Evolutionary conservation across 2,113 vertebrate species (phyloP).

Genomic region (Pachycephala philippinensis): DNA sequence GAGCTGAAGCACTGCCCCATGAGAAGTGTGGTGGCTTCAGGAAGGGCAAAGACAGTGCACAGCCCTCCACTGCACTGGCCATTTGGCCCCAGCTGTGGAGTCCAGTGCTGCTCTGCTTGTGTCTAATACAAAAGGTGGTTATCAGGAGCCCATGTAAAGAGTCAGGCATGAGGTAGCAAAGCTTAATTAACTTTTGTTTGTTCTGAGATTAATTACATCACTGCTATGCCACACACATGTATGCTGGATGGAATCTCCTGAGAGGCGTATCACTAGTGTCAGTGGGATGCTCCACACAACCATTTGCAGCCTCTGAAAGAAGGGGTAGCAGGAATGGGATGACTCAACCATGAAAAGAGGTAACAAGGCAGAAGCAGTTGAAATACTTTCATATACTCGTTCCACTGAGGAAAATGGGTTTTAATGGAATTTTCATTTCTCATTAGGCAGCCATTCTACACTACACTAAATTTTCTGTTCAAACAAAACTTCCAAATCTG

Average conservation of each 20-base stretch:
- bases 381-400: not conserved
- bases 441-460: not conserved
- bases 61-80: rapidly evolving
- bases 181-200: not conserved
- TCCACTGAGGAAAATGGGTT: not conserved
- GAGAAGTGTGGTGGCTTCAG: not conserved
- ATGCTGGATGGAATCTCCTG: not conserved
- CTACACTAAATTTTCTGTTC: not conserved
- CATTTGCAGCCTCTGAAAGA: not conserved
- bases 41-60: rapidly evolving
- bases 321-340: not conserved
- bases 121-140: not conserved
- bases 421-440: not conserved
- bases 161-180: not conserved
- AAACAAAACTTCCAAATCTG: not conserved
- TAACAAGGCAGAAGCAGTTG: not conserved
- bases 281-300: not conserved
- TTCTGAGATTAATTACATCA: not conserved
- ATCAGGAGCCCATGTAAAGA: not conserved
- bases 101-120: rapidly evolving
- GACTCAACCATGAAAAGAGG: not conserved
- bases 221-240: rapidly evolving
- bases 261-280: not conserved
- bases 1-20: not conserved
- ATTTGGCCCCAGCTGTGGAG: not conserved